Conservation (phyloP, 2,113 vertebrate genomes). For the Speoplatyrhinus poulsoni region DNA sequence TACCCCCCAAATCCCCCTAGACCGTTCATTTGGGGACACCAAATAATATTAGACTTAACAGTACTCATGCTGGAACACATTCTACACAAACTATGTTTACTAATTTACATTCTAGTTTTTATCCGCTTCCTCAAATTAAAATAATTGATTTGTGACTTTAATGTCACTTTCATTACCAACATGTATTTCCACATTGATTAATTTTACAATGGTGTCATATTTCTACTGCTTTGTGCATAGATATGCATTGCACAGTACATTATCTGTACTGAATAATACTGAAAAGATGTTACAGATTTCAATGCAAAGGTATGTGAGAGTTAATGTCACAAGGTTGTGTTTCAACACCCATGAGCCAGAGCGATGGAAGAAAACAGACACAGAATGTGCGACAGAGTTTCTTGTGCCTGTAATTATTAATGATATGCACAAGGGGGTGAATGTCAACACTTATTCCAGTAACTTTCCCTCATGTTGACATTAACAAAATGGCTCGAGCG, state of each 20-base stretch:
- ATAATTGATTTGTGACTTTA: background rate
- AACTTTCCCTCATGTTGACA: slow-evolving; percentile 75
- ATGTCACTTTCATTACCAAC: background rate
- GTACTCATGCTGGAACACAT: slow-evolving; percentile 44
- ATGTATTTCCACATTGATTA: background rate
- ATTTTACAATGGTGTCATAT: background rate
- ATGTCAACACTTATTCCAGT: slow-evolving; percentile 71
- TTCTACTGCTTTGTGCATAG: background rate
- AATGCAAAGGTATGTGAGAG: background rate
- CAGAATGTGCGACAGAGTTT: slow-evolving; percentile 36
- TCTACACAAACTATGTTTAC: background rate
- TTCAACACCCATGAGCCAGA: slow-evolving; percentile 45
- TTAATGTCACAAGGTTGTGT: slow-evolving; percentile 31
- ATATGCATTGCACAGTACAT: background rate
- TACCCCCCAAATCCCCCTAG: background rate
- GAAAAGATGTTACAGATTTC: background rate
- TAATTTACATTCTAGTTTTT: background rate
- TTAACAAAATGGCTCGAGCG: slow-evolving; percentile 75
- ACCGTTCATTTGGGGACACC: background rate
- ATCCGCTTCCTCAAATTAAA: background rate
- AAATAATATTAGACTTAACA: background rate
- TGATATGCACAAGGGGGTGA: slow-evolving; percentile 65
- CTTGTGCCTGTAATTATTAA: slow-evolving; percentile 64
- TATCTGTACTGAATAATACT: background rate
- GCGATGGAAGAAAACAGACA: slow-evolving; percentile 23